Base-by-base conservation (phyloP, 2,888 invertebrate genomes). In the Melieria crassipennis region DNA sequence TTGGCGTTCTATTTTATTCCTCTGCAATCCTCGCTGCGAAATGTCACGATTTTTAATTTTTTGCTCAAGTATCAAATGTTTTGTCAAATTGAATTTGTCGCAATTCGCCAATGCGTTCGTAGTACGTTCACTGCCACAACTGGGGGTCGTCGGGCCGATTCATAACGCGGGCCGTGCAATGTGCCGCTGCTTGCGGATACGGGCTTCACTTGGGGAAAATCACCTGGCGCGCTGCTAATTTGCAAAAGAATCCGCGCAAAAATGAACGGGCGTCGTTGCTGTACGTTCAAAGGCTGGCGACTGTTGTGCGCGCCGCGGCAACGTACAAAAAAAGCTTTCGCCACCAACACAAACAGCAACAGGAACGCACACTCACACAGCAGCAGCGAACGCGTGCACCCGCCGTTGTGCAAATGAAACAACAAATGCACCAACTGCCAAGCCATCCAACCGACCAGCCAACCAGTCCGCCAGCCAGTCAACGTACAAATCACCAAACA, bases 271-370 rank as follows among this genome's bases (percentile, higher is more conserved):
- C 83, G 85, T 83, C 83, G 85, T 83, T 80, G 83, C 82, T 83
- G 85, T 81, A 82, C 84, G 85, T 85, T 83, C 81, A 82, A 82
- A 83, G 83, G 80, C 84, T 84, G 82, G 83, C 84, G 84, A 84
- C 84, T 84, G 84, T 84, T 84, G 83, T 81, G 79, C 78, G 79
- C 79, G 80, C 75, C 75, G 77, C 78, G 78, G 78, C 76, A 76
- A 78, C 79, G 79, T 79, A 81, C 81, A 82, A 84, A 83, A 83
- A 80, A 84, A 84, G 84, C 84, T 84, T 80, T 81, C 73, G 61
- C 65, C 63, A 70, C 70, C 72, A 66, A 65, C 30, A 73, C 73
- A 55, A 64, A 66, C 45, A 30, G 60, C 73, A 70, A 60, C 56
- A 65, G 13, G 47, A 57, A 50, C 46, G 55, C 9, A 55, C 10